Percentiles rank a stretch among this genome's conserved stretches.
These are phyloP conservation scores for Thalassophryne amazonica DNA, from an alignment of 2,797 vertebrate species.

Conservation along the genomic window DNA sequence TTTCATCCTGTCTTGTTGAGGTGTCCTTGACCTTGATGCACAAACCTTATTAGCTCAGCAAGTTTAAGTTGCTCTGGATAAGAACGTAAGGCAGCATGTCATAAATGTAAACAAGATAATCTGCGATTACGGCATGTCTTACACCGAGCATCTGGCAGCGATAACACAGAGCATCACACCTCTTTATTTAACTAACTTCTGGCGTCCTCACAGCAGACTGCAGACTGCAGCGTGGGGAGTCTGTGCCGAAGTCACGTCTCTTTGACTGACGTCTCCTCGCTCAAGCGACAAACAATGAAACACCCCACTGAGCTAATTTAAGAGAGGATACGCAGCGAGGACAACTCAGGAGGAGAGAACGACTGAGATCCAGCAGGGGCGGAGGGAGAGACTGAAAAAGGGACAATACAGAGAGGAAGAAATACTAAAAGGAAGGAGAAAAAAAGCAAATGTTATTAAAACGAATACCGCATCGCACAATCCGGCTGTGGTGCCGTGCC, in stretches of 20 bases:
- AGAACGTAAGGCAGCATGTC: neutral
- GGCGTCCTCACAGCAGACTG: constrained; percentile 7
- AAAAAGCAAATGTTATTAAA: constrained; percentile 68
- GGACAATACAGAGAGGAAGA: neutral
- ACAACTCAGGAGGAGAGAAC: constrained; percentile 24
- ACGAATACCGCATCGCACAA: constrained; percentile 57
- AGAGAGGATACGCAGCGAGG: constrained; percentile 40
- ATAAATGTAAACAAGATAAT: constrained; percentile 20
- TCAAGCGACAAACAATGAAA: constrained; percentile 63
- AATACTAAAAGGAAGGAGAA: constrained; percentile 9
- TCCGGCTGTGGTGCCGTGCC: constrained; percentile 54
- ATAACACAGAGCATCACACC: constrained; percentile 22
- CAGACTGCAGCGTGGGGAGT: constrained; percentile 13
- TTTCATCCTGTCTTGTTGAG: neutral
- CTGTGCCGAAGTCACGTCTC: constrained; percentile 30
- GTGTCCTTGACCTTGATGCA: constrained; percentile 1
- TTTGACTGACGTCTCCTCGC: constrained; percentile 49
- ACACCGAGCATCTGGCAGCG: constrained; percentile 17
- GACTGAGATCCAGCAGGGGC: constrained; percentile 3
- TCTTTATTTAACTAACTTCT: constrained; percentile 34
- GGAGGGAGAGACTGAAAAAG: neutral
- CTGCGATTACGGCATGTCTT: constrained; percentile 16
- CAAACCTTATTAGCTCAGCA: neutral
- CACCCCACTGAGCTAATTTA: constrained; percentile 64
- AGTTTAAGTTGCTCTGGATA: neutral